These are phyloP conservation scores for Eubucco bourcierii DNA, from an alignment of 2,113 vertebrate genomes.

Conservation along the genomic window DNA sequence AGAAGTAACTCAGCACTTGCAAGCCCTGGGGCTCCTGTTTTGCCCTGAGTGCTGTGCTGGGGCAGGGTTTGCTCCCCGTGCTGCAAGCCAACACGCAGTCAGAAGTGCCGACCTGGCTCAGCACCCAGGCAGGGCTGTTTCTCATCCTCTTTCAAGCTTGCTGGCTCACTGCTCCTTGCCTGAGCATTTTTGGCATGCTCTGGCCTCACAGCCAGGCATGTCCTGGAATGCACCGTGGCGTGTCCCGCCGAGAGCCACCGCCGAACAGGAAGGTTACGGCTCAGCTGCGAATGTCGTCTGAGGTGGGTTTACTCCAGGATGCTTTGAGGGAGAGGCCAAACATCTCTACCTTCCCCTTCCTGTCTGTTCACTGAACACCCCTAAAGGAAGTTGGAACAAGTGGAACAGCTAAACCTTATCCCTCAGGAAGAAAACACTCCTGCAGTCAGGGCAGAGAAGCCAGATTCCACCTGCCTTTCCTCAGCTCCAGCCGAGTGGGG, in stretches of 20 bases:
- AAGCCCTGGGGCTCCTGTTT: not conserved
- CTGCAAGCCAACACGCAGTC: not conserved
- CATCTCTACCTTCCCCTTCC: not conserved
- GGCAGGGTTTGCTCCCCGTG: not conserved
- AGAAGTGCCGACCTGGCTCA: not conserved
- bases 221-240: not conserved
- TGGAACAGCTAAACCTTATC: constrained; percentile 1
- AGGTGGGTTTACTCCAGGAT: not conserved
- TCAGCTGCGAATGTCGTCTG: not conserved
- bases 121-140: not conserved
- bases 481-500: not conserved
- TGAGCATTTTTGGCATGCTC: not conserved
- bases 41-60: not conserved
- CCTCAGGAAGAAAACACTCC: not conserved
- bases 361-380: not conserved
- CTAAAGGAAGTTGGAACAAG: not conserved
- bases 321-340: not conserved
- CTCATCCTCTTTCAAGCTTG: not conserved
- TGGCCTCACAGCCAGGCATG: not conserved
- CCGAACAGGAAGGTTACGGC: not conserved
- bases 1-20: not conserved
- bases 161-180: not conserved
- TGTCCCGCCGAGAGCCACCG: accelerated
- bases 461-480: not conserved
- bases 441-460: not conserved